Conservation (phyloP, 1,140 invertebrate species). For the Drosophila kurseongensis region DNA sequence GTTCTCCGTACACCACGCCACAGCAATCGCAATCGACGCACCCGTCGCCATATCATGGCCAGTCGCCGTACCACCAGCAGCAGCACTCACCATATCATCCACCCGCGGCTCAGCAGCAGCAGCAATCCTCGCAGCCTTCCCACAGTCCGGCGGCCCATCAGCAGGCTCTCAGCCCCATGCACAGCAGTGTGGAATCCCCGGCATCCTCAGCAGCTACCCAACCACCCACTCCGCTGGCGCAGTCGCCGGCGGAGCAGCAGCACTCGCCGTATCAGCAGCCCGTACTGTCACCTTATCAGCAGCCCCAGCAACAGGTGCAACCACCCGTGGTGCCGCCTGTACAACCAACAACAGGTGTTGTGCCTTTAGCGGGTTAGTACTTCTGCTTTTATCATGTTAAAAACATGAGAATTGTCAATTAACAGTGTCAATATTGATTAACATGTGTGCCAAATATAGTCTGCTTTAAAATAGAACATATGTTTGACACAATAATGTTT, state of each 20-base stretch:
- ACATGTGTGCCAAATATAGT: too few relatives aligned
- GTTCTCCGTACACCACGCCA: constrained; percentile 84
- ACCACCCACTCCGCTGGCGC: constrained; percentile 69
- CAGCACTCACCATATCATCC: constrained; percentile 70
- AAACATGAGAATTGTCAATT: too few relatives aligned
- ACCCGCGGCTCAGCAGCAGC: constrained; percentile 57
- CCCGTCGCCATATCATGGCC: constrained; percentile 84
- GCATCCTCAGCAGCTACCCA: constrained; percentile 78
- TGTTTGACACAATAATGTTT: too few relatives aligned
- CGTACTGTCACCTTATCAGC: constrained; percentile 75
- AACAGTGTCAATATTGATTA: too few relatives aligned
- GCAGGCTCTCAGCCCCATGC: constrained; percentile 74
- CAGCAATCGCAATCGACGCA: constrained; percentile 74
- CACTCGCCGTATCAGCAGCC: constrained; percentile 82
- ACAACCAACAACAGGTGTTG: constrained; percentile 23
- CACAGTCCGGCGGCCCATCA: constrained; percentile 66
- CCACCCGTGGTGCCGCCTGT: constrained; percentile 58
- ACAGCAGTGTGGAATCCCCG: constrained; percentile 73
- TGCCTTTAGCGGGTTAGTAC: constrained; percentile 45
- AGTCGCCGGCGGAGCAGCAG: constrained; percentile 74
- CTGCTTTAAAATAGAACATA: too few relatives aligned
- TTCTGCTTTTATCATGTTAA: too few relatives aligned
- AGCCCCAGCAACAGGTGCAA: constrained; percentile 50
- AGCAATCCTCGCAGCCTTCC: constrained; percentile 38
- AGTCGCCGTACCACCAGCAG: constrained; percentile 84